Base-by-base conservation (phyloP, 1,140 invertebrate genomes). In the Ptiloglossa arizonensis region DNA sequence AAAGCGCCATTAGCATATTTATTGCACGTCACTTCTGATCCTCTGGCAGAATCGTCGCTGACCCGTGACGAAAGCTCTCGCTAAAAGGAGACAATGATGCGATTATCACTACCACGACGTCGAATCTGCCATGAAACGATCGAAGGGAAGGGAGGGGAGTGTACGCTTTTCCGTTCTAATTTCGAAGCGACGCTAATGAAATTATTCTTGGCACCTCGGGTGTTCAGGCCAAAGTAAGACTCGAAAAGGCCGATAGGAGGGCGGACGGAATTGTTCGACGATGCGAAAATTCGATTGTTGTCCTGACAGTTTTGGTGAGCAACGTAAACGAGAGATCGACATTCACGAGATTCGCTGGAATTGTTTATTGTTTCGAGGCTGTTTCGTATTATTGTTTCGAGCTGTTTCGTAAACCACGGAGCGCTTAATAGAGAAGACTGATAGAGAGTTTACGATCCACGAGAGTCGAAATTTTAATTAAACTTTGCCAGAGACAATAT, bases 1-100 rank as follows among this genome's bases (percentile, higher is more conserved):
- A 41, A 15, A 15, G 24, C 73, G 63, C 62, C 66, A 89, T 90
- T 89, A 87, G 84, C 87, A 88, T 88, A 89, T 88, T 89, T 88
- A 89, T 89, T 90, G 86, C 82, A 87, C 67, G 87, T 87, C 86
- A 54, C 27, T 79, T 63, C 22, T 82, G 64, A 63, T 70, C 38
- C 24, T 13, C 1, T 8, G 13, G 29, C 1, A 38, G 44, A 81
- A 46, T 48, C n/a, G 71, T 62, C 54, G 29, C 13, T 22, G 50
- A 73, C 70, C 57, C 52, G 59, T 57, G 50, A 67, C 27, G 38
- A 68, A 22, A 44, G 38, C 4, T 29, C 11, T 19, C 27, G 22
- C 64, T 38, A 13, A 72, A 72, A 52, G 41, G 29, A 56, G 52
- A 66, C 80, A 83, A 83, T 78, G 68, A 78, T 38, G 79, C 11